Conservation (phyloP, 2,888 invertebrate species). For the Malachius bipustulatus region DNA sequence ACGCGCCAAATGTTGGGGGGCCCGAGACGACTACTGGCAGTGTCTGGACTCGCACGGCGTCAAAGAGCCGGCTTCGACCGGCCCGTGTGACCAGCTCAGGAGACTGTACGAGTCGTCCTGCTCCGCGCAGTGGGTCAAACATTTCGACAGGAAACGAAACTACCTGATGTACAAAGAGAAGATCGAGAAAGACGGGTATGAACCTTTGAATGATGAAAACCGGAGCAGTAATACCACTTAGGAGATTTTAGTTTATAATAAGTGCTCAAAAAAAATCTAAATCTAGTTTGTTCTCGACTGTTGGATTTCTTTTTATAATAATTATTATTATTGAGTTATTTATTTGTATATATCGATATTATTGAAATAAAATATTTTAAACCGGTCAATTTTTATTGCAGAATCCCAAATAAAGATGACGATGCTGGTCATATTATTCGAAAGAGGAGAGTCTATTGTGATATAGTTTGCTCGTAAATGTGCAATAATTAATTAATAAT, state of each 20-base stretch:
- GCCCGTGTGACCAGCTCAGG: constrained; percentile 56
- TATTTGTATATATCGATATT: constrained; percentile 7
- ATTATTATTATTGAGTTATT: constrained; percentile 12
- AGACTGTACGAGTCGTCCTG: constrained; percentile 66
- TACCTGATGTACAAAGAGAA: constrained; percentile 80
- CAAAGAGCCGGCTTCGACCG: constrained; percentile 45
- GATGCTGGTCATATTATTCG: constrained; percentile 21
- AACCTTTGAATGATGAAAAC: constrained; percentile 52
- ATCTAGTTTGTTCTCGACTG: constrained; percentile 12
- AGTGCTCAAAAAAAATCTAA: constrained; percentile 12
- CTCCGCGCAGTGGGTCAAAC: constrained; percentile 81
- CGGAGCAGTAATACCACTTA: constrained; percentile 9
- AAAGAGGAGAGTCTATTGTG: constrained; percentile 27
- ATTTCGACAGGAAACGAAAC: constrained; percentile 83
- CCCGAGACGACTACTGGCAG: constrained; percentile 80
- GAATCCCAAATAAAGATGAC: constrained; percentile 27
- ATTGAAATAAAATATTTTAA: constrained; percentile 6
- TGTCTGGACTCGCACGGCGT: constrained; percentile 64
- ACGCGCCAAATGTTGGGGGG: constrained; percentile 71
- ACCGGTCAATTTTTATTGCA: constrained; percentile 22
- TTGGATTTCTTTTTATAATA: constrained; percentile 11
- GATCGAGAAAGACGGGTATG: constrained; percentile 76
- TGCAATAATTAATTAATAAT: too few species aligned
- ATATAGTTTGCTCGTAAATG: constrained; percentile 22
- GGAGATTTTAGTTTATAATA: constrained; percentile 12